phyloP scores from a whole-genome alignment of 37 sponge, comb jelly and placozoan species.

The Beroe forskalii region DNA sequence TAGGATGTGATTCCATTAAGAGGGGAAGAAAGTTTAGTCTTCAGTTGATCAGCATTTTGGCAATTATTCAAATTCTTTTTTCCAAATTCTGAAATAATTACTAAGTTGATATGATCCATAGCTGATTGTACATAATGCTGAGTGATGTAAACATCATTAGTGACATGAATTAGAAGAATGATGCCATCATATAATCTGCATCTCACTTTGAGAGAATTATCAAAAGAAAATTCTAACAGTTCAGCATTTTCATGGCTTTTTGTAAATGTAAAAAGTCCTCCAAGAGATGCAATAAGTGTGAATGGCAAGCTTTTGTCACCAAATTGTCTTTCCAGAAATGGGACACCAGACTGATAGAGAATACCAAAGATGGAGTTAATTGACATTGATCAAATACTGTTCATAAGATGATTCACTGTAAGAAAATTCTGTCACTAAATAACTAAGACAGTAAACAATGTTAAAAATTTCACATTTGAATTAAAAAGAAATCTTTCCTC shows the following conservation, averaged over 20 bases:
- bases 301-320: constrained; percentile 13
- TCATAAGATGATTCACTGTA: too few relatives aligned
- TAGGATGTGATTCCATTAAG: not conserved
- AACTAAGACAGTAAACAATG: too few relatives aligned
- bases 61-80: not conserved
- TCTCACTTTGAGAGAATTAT: not conserved
- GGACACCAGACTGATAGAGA: constrained; percentile 33
- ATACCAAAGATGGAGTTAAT: constrained; percentile 60
- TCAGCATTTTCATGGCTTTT: not conserved
- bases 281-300: constrained; percentile 13
- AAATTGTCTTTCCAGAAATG: constrained; percentile 16
- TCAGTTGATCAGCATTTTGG: constrained; percentile 39
- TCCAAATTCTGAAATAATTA: constrained; percentile 22
- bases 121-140: not conserved
- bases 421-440: too few relatives aligned
- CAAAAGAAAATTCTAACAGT: not conserved
- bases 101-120: constrained; percentile 14
- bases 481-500: too few relatives aligned
- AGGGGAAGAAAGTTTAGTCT: not conserved
- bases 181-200: constrained; percentile 7
- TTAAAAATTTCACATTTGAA: too few relatives aligned
- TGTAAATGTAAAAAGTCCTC: constrained; percentile 33
- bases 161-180: constrained; percentile 3
- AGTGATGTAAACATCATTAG: not conserved
- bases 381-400: too few relatives aligned